Percentiles rank a stretch among this genome's conserved stretches.
Conservation (phyloP, 1,140 invertebrate species). For the Philotrypesis tridentata region DNA sequence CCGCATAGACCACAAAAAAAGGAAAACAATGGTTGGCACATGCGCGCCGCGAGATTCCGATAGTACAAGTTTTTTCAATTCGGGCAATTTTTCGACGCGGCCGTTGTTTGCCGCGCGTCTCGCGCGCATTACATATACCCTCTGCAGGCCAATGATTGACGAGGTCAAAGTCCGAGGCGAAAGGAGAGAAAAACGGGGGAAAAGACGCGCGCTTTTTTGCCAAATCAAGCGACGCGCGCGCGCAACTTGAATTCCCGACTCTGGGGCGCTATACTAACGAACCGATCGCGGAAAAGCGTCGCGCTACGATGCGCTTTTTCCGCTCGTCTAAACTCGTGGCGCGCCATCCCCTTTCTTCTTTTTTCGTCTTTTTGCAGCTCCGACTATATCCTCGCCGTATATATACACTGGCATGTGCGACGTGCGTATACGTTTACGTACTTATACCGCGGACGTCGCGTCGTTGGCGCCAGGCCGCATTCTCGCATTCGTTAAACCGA, state of each 20-base stretch:
- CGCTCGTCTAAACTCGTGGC: not conserved
- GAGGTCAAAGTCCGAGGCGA: not conserved
- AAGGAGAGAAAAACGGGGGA: too few species aligned
- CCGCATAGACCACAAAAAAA: too few species aligned
- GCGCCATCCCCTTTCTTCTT: not conserved
- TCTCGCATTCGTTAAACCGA: conserved; percentile 69
- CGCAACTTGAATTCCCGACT: not conserved
- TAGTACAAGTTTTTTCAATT: not conserved
- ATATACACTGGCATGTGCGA: too few species aligned
- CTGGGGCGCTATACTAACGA: too few species aligned
- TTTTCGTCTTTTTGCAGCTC: not conserved
- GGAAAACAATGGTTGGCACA: too few species aligned
- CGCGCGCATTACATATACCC: too few species aligned
- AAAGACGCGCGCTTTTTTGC: not conserved
- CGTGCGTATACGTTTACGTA: conserved; percentile 9
- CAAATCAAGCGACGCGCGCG: not conserved
- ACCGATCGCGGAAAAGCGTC: not conserved
- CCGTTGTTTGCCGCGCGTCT: not conserved
- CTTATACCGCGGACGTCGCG: conserved; percentile 12
- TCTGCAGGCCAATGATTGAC: not conserved
- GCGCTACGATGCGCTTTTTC: not conserved
- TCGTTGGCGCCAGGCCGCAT: conserved; percentile 71
- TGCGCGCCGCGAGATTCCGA: too few species aligned
- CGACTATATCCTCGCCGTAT: not conserved
- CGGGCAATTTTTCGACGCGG: not conserved